Percentiles rank a stretch among this genome's conserved stretches.
These are phyloP conservation scores for Tokudaia muenninki DNA, from an alignment of 2,797 vertebrate species.

Conservation along the genomic window DNA sequence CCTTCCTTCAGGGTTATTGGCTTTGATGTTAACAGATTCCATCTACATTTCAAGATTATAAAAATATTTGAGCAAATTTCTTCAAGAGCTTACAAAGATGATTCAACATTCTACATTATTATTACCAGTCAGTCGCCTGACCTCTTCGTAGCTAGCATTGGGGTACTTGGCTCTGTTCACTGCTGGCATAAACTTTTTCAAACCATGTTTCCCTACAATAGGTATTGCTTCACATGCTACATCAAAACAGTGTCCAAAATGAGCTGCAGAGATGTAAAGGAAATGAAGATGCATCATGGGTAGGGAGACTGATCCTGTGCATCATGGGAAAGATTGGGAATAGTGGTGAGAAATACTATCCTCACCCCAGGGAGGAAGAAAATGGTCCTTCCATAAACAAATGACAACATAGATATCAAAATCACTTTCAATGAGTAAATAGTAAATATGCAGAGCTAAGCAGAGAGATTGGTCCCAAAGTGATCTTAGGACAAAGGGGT, in stretches of 20 bases:
- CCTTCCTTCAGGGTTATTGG: constrained; percentile 35
- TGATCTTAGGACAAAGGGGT: background rate
- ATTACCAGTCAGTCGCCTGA: background rate
- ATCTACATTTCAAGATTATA: constrained; percentile 51
- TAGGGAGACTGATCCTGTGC: background rate
- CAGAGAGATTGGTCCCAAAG: background rate
- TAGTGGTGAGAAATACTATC: background rate
- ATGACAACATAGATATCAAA: background rate
- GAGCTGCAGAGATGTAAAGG: constrained; percentile 42
- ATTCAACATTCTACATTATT: constrained; percentile 49
- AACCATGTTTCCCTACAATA: constrained; percentile 55
- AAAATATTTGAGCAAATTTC: constrained; percentile 49
- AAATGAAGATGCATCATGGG: background rate
- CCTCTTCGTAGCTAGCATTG: background rate
- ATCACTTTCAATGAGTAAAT: constrained; percentile 14
- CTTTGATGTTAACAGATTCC: constrained; percentile 58
- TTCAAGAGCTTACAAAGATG: constrained; percentile 52
- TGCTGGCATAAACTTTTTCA: constrained; percentile 8
- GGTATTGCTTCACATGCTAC: constrained; percentile 18
- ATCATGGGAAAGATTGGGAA: background rate
- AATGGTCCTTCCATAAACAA: constrained; percentile 34
- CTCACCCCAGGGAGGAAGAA: background rate
- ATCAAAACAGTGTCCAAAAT: constrained; percentile 55
- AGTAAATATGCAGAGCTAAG: background rate
- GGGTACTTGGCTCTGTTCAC: background rate